Evolutionary conservation across 2,113 vertebrate species (phyloP).

Genomic region (Cheirogaleus medius): DNA sequence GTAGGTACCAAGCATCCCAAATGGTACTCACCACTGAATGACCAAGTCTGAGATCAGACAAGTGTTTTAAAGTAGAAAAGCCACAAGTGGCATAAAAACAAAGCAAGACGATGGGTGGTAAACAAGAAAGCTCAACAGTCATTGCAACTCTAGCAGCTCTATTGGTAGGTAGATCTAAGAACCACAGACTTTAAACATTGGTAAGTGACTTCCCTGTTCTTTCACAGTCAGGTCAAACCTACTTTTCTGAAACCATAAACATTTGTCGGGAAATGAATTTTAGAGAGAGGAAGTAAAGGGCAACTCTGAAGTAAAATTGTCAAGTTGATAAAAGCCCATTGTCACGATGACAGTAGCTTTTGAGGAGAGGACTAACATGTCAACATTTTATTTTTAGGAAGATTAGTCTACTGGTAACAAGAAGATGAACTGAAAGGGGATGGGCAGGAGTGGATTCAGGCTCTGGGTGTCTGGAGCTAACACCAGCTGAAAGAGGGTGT

Average conservation of each 20-base stretch:
- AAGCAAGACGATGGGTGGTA: not conserved
- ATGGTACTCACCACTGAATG: not conserved
- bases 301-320: not conserved
- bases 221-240: not conserved
- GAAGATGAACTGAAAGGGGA: not conserved
- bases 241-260: not conserved
- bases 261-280: not conserved
- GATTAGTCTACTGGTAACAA: not conserved
- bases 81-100: not conserved
- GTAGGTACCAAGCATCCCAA: not conserved
- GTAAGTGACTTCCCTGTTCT: not conserved
- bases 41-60: not conserved
- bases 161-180: not conserved
- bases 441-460: not conserved
- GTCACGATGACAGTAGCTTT: not conserved
- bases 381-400: not conserved
- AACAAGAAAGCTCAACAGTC: not conserved
- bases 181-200: not conserved
- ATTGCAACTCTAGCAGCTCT: not conserved
- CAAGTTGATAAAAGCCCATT: not conserved
- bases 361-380: not conserved
- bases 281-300: not conserved
- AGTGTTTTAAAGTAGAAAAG: not conserved
- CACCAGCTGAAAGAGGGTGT: not conserved
- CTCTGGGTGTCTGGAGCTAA: not conserved